phyloP scores from a whole-genome alignment of 2,888 invertebrate genomes.

The Escarpia spicata region DNA sequence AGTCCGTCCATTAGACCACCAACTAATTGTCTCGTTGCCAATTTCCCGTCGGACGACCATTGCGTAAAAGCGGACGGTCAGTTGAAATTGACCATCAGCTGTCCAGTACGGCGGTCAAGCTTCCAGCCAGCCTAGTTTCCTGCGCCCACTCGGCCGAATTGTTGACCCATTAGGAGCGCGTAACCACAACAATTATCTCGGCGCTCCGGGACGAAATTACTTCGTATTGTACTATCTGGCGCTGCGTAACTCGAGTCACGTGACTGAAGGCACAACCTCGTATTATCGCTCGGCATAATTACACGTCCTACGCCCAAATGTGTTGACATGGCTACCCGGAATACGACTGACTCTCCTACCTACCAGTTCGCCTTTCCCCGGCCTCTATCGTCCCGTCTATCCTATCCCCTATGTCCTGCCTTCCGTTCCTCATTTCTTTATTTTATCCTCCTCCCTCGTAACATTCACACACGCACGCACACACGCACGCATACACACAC shows the following conservation, averaged over 20 bases:
- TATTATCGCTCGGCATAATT: conserved; percentile 12
- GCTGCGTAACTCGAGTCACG: not conserved
- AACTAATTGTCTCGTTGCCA: conserved; percentile 16
- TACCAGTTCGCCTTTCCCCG: not conserved
- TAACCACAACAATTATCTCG: not conserved
- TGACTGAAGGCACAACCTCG: not conserved
- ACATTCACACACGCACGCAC: not conserved
- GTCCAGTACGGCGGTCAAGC: not conserved
- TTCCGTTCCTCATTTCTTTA: not conserved
- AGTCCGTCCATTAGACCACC: not conserved
- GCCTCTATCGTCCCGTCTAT: not conserved
- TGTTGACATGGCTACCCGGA: not conserved
- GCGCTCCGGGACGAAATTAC: not conserved
- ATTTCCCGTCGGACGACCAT: not conserved
- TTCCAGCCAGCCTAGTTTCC: not conserved
- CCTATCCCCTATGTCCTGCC: not conserved
- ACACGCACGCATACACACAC: not conserved
- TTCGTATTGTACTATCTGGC: not conserved
- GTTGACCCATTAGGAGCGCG: not conserved
- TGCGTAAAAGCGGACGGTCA: not conserved
- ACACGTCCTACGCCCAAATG: not conserved
- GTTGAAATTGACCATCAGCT: not conserved
- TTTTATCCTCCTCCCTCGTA: not conserved
- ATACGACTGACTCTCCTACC: not conserved
- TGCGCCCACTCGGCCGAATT: not conserved